Evolutionary conservation across 2,888 invertebrate species (phyloP).

Genomic region (Synanthedon formicaeformis): DNA sequence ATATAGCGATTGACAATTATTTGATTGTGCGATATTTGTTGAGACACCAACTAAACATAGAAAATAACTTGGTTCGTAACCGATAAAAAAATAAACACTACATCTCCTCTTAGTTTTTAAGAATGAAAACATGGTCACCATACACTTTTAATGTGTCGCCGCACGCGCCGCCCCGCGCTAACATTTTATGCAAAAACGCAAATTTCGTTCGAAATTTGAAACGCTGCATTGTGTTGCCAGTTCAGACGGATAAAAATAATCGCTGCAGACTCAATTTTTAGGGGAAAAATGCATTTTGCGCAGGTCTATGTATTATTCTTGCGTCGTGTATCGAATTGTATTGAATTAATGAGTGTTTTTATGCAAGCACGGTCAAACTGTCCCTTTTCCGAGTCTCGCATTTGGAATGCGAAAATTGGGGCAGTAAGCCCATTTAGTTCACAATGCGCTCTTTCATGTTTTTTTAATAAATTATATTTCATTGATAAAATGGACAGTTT

Average conservation of each 20-base stretch:
- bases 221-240: conserved; percentile 55
- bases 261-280: conserved; percentile 47
- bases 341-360: conserved; percentile 57
- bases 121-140: conserved; percentile 19
- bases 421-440: conserved; percentile 5
- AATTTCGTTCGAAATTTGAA: conserved; percentile 69
- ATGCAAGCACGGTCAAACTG: conserved; percentile 52
- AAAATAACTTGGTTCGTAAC: no score
- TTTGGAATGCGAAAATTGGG: conserved; percentile 16
- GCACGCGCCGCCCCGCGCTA: conserved; percentile 51
- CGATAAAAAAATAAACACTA: no score
- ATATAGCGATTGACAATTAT: no score
- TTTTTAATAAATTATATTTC: neutral
- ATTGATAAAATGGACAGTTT: neutral
- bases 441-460: neutral
- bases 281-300: conserved; percentile 43
- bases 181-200: conserved; percentile 70
- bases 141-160: conserved; percentile 35
- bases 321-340: conserved; percentile 31
- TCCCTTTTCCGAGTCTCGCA: conserved; percentile 18
- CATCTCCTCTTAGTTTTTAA: neutral
- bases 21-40: no score
- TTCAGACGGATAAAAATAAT: conserved; percentile 63
- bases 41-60: no score
- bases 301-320: conserved; percentile 34